These are phyloP conservation scores for Lepus europaeus DNA, from an alignment of 2,113 vertebrate genomes.

Conservation along the genomic window DNA sequence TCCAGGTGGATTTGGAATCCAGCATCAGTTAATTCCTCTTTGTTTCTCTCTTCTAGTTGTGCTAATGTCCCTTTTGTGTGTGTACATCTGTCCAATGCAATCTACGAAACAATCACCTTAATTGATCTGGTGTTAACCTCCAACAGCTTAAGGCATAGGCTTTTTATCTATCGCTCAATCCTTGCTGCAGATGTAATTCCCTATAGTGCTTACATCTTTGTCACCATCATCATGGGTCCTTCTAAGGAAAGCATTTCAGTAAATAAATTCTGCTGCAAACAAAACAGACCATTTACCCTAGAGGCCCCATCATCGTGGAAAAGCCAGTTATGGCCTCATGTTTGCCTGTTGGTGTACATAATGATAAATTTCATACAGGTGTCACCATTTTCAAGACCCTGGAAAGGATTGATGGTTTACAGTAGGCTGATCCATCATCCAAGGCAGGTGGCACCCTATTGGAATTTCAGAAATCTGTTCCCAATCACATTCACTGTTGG, in stretches of 20 bases:
- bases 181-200: constrained; percentile 85
- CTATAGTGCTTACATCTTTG: constrained; percentile 85
- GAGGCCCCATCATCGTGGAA: constrained; percentile 74
- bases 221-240: constrained; percentile 63
- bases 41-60: constrained; percentile 84
- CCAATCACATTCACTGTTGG: constrained; percentile 94
- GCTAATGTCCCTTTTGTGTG: constrained; percentile 85
- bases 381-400: constrained; percentile 90
- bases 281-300: constrained; percentile 84
- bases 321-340: constrained; percentile 84
- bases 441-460: constrained; percentile 96
- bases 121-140: constrained; percentile 88
- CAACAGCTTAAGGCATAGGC: constrained; percentile 81
- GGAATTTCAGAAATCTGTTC: constrained; percentile 97
- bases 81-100: constrained; percentile 86
- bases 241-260: constrained; percentile 75
- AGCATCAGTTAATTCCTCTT: constrained; percentile 86
- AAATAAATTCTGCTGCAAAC: constrained; percentile 83
- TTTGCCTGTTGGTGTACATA: constrained; percentile 86
- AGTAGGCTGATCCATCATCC: constrained; percentile 94
- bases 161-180: constrained; percentile 85
- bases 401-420: constrained; percentile 95
- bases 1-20: constrained; percentile 81
- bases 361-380: constrained; percentile 96
- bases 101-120: constrained; percentile 89